phyloP scores from a whole-genome alignment of 2,797 vertebrate genomes.

The Helarctos malayanus region DNA sequence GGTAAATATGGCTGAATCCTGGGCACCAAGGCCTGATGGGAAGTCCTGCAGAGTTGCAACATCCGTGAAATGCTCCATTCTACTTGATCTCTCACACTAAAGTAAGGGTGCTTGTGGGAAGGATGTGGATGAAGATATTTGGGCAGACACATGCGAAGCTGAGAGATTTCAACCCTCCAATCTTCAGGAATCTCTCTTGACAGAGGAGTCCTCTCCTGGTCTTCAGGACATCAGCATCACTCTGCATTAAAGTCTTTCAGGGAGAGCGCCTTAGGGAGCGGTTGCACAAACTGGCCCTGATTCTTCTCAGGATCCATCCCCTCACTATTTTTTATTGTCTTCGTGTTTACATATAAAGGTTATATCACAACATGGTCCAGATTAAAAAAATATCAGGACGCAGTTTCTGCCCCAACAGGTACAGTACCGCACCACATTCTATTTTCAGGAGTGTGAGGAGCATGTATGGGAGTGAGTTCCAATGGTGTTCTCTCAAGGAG shows the following conservation, averaged over 20 bases:
- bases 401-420: neutral
- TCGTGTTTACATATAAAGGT: neutral
- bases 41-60: neutral
- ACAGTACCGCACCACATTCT: neutral
- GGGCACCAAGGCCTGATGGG: neutral
- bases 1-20: neutral
- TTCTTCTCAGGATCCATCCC: neutral
- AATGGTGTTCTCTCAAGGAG: neutral
- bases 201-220: neutral
- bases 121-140: neutral
- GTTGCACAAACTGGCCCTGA: neutral
- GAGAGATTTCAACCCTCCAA: neutral
- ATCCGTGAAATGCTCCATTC: neutral
- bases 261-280: neutral
- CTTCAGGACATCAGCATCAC: neutral
- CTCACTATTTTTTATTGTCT: neutral
- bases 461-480: neutral
- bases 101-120: neutral
- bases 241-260: neutral
- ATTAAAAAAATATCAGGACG: neutral
- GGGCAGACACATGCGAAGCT: neutral
- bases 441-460: neutral
- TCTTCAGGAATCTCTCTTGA: neutral
- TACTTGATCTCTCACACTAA: neutral
- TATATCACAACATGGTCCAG: neutral